Evolutionary conservation across 2,113 vertebrate species (phyloP).

Genomic region (Phaethon lepturus): DNA sequence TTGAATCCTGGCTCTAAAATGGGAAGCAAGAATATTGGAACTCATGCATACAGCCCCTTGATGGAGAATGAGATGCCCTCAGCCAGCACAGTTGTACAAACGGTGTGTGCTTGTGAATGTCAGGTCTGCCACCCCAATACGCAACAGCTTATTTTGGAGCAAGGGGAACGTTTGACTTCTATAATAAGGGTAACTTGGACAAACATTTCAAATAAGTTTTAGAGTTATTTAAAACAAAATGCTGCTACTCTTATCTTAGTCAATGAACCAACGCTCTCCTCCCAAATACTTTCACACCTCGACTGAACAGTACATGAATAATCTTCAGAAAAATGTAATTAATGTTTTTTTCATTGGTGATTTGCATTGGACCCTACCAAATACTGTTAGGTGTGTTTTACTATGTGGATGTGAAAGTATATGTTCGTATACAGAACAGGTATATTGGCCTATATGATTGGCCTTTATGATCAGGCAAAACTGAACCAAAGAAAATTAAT

Average conservation of each 20-base stretch:
- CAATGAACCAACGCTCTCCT: background rate
- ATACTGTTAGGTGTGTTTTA: background rate
- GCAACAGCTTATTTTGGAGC: background rate
- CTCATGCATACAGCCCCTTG: background rate
- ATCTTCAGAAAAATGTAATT: background rate
- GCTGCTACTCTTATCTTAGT: background rate
- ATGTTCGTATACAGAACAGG: background rate
- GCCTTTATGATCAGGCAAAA: background rate
- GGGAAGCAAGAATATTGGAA: background rate
- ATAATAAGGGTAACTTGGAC: background rate
- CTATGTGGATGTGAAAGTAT: background rate
- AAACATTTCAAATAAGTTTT: fast-evolving
- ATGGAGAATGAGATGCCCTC: background rate
- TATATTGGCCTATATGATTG: background rate
- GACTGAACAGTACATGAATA: background rate
- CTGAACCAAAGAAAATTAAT: background rate
- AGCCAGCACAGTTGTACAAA: background rate
- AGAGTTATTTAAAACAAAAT: background rate
- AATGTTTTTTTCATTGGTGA: background rate
- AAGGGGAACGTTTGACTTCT: background rate
- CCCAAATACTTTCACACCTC: background rate
- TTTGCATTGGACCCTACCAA: background rate
- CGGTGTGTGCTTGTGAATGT: background rate
- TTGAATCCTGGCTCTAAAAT: background rate
- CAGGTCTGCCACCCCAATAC: background rate